phyloP scores from a whole-genome alignment of 2,797 vertebrate species.

The Garrulus glandarius region DNA sequence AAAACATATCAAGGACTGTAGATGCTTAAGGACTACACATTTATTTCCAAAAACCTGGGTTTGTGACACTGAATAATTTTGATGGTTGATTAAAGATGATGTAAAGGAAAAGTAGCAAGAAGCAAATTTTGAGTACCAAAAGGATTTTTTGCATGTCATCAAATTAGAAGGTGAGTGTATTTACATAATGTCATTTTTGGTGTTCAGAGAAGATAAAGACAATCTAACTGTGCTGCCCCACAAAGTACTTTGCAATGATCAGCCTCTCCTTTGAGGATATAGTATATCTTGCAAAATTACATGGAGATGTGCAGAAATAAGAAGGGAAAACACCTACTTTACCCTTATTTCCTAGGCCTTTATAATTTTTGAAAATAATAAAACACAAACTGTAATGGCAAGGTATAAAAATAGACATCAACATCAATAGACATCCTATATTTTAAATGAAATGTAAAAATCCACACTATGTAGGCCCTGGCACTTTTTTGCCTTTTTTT shows the following conservation, averaged over 20 bases:
- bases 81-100: neutral
- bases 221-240: neutral
- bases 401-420: neutral
- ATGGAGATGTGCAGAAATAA: neutral
- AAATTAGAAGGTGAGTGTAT: neutral
- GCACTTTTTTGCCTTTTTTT: rapidly evolving
- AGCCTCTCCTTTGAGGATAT: neutral
- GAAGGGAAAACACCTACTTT: neutral
- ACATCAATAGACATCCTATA: neutral
- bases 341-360: neutral
- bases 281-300: neutral
- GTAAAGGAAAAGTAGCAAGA: neutral
- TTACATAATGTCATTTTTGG: neutral
- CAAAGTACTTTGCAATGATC: neutral
- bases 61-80: neutral
- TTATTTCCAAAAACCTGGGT: neutral
- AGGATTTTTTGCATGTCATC: neutral
- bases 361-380: neutral
- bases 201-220: neutral
- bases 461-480: rapidly evolving
- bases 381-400: neutral
- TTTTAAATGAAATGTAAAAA: neutral
- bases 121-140: neutral
- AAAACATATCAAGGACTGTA: neutral
- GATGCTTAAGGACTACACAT: neutral